Conservation (phyloP, 2,888 invertebrate genomes). For the Gonocerus acuteangulatus region DNA sequence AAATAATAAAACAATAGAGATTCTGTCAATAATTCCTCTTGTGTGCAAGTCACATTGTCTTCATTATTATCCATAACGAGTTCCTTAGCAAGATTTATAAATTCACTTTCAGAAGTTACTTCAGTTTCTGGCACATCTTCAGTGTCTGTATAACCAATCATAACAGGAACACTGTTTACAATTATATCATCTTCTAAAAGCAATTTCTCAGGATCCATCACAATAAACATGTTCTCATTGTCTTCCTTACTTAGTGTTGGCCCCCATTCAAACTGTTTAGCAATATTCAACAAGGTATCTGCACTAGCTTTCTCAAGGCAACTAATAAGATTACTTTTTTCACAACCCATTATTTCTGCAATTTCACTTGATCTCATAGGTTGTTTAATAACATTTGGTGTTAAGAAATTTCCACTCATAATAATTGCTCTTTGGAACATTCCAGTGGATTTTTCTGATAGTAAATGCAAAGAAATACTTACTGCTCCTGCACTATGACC, state of each 20-base stretch:
- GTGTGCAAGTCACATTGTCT: constrained; percentile 43
- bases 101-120: constrained; percentile 42
- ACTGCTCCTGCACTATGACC: constrained; percentile 74
- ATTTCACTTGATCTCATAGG: constrained; percentile 53
- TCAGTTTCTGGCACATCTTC: constrained; percentile 53
- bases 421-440: constrained; percentile 67
- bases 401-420: constrained; percentile 70
- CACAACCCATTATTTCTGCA: constrained; percentile 60
- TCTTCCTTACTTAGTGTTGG: constrained; percentile 66
- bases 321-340: constrained; percentile 52
- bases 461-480: constrained; percentile 69
- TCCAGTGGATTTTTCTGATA: constrained; percentile 48
- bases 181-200: constrained; percentile 33
- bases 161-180: constrained; percentile 51
- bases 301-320: constrained; percentile 56
- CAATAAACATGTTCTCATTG: constrained; percentile 60
- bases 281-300: constrained; percentile 32
- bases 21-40: constrained; percentile 49
- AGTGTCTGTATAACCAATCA: constrained; percentile 75
- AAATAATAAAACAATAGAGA: constrained; percentile 70
- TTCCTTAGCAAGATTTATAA: constrained; percentile 32
- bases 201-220: constrained; percentile 51
- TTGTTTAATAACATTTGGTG: constrained; percentile 54
- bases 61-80: constrained; percentile 33
- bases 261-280: constrained; percentile 53